These are phyloP conservation scores for Cabera pusaria DNA, from an alignment of 2,888 invertebrate species.

Conservation along the genomic window DNA sequence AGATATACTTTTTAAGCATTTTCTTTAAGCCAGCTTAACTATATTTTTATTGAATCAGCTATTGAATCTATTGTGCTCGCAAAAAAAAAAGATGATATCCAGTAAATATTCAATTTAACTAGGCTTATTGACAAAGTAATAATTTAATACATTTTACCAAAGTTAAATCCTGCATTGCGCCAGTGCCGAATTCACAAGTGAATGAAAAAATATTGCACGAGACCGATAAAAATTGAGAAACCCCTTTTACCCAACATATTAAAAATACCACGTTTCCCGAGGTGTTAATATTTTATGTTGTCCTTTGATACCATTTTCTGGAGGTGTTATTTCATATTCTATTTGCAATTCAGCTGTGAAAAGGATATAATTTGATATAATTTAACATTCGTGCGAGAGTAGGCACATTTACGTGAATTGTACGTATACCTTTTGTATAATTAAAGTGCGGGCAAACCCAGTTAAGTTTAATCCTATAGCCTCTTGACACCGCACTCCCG, in stretches of 20 bases:
- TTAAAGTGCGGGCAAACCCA: conserved; percentile 79
- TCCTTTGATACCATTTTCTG: conserved; percentile 55
- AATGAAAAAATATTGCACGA: conserved; percentile 49
- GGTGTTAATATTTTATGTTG: conserved; percentile 43
- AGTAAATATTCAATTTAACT: too few species aligned
- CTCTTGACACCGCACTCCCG: conserved; percentile 79
- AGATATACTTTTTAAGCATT: too few species aligned
- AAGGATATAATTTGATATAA: conserved; percentile 74
- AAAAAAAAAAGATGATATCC: too few species aligned
- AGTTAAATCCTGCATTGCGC: conserved; percentile 64
- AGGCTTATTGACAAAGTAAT: too few species aligned
- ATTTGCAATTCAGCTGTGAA: conserved; percentile 61
- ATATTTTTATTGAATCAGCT: too few species aligned
- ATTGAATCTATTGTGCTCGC: too few species aligned
- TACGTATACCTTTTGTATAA: conserved; percentile 79
- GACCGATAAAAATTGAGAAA: conserved; percentile 39
- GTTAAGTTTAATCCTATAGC: conserved; percentile 83
- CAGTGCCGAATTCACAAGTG: conserved; percentile 48
- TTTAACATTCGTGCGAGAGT: conserved; percentile 64
- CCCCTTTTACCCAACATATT: conserved; percentile 32
- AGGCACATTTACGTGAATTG: conserved; percentile 60
- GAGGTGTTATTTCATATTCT: conserved; percentile 66
- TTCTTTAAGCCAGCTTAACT: too few species aligned
- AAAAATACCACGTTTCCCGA: conserved; percentile 35
- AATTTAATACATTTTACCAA: conserved; percentile 53